Base-by-base conservation (phyloP, 2,888 invertebrate species). In the Hedya salicella region DNA sequence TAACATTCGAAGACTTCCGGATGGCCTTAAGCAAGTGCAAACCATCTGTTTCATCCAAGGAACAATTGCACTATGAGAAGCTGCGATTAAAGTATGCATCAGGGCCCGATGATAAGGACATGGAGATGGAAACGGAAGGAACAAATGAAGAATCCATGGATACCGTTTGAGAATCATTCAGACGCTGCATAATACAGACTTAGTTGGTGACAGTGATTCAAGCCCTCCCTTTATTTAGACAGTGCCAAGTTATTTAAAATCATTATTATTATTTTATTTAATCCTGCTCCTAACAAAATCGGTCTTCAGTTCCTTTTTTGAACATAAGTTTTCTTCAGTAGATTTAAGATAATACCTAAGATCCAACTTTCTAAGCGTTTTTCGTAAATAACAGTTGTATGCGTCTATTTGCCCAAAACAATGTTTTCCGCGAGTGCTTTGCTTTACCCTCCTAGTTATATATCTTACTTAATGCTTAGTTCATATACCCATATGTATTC, bases 21-120 rank as follows among this genome's bases (percentile, higher is more conserved):
- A 86, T 91, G 66, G 98, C 98, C 0, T 92, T 98, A 32, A 85
- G 92, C 11, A 96, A 96, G 87, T 95, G 98, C 68, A 95, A 95
- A 77, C 98, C 98, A 13, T 99, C 99, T 0, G 97, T 99, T 16
- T 95, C 95, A 17, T 91, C 94, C 50, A 95, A 96, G 93, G 97
- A 97, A 78, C 95, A 95, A 72, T 93, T 94, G 76, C 95, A 96
- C 77, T 97, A 97, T 78, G 95, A 96, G 71, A 95, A 95, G 77
- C 85, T 97, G 77, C 93, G 95, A 76, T 89, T 94, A 72, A 94
- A 95, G 70, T 96, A 96, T 81, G 93, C 94, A 1, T 93, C 94
- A 0, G 92, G 93, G 36, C 83, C 84, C 21, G 92, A 89, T 62
- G 87, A 91, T 36, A 89, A 88, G 67, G 88, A 90, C 39, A 93